These are phyloP conservation scores for Calcarius lapponicus DNA, from an alignment of 2,797 vertebrate species.

Conservation along the genomic window DNA sequence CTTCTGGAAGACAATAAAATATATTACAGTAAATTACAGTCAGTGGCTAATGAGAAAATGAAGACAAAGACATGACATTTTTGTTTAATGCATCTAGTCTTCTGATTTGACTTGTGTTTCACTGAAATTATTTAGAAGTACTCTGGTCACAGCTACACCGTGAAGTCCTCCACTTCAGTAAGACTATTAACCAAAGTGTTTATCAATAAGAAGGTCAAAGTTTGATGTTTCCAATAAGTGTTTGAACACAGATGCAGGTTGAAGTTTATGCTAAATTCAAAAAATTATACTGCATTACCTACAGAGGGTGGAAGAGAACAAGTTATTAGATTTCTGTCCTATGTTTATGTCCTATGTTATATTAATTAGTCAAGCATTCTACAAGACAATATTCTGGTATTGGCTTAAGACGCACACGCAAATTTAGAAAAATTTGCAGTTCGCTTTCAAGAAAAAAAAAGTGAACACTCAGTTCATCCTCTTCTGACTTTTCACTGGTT, in stretches of 20 bases:
- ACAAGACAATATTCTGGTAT: not conserved
- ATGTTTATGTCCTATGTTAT: not conserved
- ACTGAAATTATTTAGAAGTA: not conserved
- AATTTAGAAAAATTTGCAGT: not conserved
- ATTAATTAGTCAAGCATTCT: not conserved
- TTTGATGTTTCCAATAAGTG: not conserved
- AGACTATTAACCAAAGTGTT: not conserved
- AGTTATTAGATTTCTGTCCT: not conserved
- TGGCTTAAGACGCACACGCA: not conserved
- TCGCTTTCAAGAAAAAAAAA: not conserved
- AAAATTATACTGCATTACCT: not conserved
- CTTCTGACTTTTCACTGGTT: not conserved
- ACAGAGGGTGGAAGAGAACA: not conserved
- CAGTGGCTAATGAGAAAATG: not conserved
- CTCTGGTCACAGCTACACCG: not conserved
- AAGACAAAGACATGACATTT: not conserved
- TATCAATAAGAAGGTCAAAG: not conserved
- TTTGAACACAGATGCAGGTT: not conserved
- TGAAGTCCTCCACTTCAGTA: not conserved
- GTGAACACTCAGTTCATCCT: not conserved
- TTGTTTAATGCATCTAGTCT: not conserved
- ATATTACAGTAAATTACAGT: not conserved
- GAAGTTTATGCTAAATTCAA: not conserved
- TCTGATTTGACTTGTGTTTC: not conserved
- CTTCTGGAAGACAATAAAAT: not conserved